Percentiles rank a stretch among this genome's conserved stretches.
These are phyloP conservation scores for Erebia epiphron DNA, from an alignment of 2,888 invertebrate genomes.

Conservation along the genomic window DNA sequence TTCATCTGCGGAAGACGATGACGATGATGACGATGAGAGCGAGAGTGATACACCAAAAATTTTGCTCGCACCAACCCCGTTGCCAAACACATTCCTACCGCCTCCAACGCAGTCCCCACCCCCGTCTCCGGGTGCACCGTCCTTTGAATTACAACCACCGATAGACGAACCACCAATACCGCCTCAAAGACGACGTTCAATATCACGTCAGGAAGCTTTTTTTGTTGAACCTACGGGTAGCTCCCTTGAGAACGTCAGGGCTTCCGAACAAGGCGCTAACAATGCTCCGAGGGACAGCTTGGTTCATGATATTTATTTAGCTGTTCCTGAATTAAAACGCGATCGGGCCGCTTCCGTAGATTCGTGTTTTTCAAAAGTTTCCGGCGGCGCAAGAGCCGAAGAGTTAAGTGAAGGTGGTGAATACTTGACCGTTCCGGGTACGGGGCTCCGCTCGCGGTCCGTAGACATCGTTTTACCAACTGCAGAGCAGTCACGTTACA, in stretches of 20 bases:
- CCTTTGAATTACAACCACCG: slow-evolving; percentile 83
- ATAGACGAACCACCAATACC: slow-evolving; percentile 69
- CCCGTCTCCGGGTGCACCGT: slow-evolving; percentile 80
- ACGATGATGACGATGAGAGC: slow-evolving; percentile 77
- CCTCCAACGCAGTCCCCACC: slow-evolving; percentile 73
- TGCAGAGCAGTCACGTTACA: slow-evolving; percentile 92
- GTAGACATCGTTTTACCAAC: slow-evolving; percentile 95
- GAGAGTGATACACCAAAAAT: slow-evolving; percentile 81
- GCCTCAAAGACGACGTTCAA: slow-evolving; percentile 86
- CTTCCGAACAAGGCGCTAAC: slow-evolving; percentile 70
- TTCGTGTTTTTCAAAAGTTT: slow-evolving; percentile 91
- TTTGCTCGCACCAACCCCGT: slow-evolving; percentile 84
- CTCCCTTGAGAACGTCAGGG: slow-evolving; percentile 87
- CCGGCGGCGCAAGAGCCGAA: slow-evolving; percentile 87
- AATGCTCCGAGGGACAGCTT: slow-evolving; percentile 64
- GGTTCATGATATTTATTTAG: slow-evolving; percentile 89
- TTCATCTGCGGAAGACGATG: slow-evolving; percentile 74
- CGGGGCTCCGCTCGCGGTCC: slow-evolving; percentile 89
- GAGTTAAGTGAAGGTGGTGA: slow-evolving; percentile 85
- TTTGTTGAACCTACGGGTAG: slow-evolving; percentile 89
- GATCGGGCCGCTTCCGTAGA: slow-evolving; percentile 95
- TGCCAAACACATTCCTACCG: slow-evolving; percentile 60
- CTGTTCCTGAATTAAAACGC: slow-evolving; percentile 92
- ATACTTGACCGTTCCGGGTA: slow-evolving; percentile 87
- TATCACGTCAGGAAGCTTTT: slow-evolving; percentile 92